Conservation (phyloP, 1,140 invertebrate species). For the Phthorimaea operculella region DNA sequence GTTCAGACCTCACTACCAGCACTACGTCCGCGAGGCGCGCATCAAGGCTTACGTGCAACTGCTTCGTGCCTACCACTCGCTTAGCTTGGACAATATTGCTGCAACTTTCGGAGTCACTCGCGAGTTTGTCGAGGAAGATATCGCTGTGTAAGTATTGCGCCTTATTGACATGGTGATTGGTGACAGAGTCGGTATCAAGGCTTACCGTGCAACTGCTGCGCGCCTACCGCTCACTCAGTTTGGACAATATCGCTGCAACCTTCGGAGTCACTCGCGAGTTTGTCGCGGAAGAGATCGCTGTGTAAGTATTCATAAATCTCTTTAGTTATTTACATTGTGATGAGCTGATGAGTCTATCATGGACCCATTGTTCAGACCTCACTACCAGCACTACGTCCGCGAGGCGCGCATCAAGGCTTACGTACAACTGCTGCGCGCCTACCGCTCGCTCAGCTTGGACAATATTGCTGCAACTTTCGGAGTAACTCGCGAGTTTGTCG, state of each 20-base stretch:
- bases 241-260: no score
- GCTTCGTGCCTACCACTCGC: slow-evolving; percentile 94
- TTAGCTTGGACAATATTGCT: slow-evolving; percentile 97
- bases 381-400: slow-evolving; percentile 96
- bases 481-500: slow-evolving; percentile 93
- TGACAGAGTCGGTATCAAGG: no score
- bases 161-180: no score
- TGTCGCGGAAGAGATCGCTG: no score
- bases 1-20: slow-evolving; percentile 93
- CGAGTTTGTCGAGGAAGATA: slow-evolving; percentile 94
- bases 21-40: slow-evolving; percentile 97
- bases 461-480: slow-evolving; percentile 99
- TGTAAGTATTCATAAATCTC: no score
- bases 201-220: no score
- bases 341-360: no score
- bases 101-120: slow-evolving; percentile 95
- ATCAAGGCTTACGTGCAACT: slow-evolving; percentile 98
- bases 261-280: no score
- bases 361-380: slow-evolving; percentile 92
- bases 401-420: slow-evolving; percentile 99
- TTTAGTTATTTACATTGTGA: no score
- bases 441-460: slow-evolving; percentile 92
- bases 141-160: slow-evolving; percentile 54
- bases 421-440: slow-evolving; percentile 96
- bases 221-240: no score